phyloP scores from a whole-genome alignment of 2,797 vertebrate species.

The Sternotherus odoratus region DNA sequence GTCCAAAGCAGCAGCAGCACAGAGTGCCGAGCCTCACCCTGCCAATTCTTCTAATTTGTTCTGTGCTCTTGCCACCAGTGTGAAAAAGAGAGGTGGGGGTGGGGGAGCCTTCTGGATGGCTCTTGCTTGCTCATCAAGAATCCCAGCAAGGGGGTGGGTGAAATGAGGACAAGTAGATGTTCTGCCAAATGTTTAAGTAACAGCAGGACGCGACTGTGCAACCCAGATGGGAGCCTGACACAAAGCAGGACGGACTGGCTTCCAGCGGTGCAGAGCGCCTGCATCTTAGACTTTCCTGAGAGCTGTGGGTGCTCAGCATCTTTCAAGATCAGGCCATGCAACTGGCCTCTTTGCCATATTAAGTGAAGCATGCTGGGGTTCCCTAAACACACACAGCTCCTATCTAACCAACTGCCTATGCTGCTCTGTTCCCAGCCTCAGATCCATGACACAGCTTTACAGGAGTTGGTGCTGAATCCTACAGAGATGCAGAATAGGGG shows the following conservation, averaged over 20 bases:
- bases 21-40: background rate
- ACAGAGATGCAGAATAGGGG: background rate
- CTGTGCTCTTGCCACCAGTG: background rate
- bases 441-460: background rate
- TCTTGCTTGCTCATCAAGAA: background rate
- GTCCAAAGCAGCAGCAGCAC: background rate
- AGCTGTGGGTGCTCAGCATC: background rate
- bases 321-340: background rate
- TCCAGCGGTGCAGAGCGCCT: background rate
- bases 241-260: background rate
- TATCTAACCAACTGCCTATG: background rate
- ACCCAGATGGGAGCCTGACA: accelerated
- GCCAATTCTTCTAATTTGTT: conserved; percentile 1
- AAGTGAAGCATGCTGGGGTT: background rate
- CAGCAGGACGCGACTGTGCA: background rate
- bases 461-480: background rate
- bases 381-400: accelerated
- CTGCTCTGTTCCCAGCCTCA: background rate
- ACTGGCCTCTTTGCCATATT: background rate
- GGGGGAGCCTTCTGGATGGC: background rate
- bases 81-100: background rate
- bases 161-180: background rate
- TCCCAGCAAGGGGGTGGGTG: background rate
- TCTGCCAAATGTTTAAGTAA: conserved; percentile 35
- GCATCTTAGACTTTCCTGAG: background rate